These are phyloP conservation scores for Prunella himalayana DNA, from an alignment of 2,113 vertebrate species.

Conservation along the genomic window DNA sequence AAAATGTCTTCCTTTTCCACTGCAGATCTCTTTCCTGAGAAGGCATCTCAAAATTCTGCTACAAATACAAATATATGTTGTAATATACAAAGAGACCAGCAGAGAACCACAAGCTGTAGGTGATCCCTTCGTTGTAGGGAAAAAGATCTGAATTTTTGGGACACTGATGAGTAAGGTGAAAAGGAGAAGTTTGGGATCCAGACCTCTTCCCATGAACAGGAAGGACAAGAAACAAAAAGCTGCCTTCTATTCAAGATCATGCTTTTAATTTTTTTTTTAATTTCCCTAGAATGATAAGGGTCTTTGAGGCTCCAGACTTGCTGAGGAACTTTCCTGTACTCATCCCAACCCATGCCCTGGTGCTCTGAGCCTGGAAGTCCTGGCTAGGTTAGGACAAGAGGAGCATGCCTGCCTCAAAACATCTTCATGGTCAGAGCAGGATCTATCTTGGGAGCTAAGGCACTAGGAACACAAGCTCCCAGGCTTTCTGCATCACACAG, in stretches of 20 bases:
- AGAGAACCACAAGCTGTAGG: background rate
- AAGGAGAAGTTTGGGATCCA: background rate
- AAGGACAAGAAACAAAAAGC: background rate
- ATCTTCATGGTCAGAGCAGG: background rate
- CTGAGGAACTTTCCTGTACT: background rate
- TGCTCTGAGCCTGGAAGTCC: background rate
- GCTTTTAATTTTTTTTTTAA: background rate
- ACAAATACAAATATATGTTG: background rate
- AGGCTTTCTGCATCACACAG: background rate
- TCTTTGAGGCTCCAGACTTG: background rate
- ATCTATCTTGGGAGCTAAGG: background rate
- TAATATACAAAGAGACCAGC: background rate
- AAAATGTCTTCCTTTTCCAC: background rate
- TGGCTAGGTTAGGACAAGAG: background rate
- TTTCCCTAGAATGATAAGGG: background rate
- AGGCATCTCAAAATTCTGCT: background rate
- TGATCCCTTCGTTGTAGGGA: background rate
- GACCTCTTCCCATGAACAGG: background rate
- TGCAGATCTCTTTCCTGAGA: background rate
- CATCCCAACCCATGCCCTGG: too few relatives aligned
- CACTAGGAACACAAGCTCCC: background rate
- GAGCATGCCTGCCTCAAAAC: background rate
- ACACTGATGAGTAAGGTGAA: background rate
- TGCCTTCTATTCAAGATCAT: background rate
- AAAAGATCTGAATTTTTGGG: background rate